Evolutionary conservation across 2,888 invertebrate genomes (phyloP).

Genomic region (Camptogramma bilineatum): DNA sequence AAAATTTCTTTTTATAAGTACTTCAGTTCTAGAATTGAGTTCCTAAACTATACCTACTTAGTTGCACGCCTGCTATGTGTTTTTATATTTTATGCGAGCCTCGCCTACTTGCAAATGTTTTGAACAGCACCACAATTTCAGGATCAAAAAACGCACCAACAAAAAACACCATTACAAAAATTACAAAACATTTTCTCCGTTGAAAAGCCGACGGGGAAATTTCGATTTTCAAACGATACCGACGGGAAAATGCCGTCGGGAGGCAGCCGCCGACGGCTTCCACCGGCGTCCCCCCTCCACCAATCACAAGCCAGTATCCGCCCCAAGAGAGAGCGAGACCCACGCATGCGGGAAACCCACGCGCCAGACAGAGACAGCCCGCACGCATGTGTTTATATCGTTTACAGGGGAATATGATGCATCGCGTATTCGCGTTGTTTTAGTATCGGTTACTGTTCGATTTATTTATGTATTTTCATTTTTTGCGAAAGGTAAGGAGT

Average conservation of each 20-base stretch:
- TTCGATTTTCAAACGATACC: conserved; percentile 71
- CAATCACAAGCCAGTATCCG: conserved; percentile 76
- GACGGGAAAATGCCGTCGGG: conserved; percentile 84
- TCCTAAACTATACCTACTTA: too few species aligned
- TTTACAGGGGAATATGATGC: conserved; percentile 80
- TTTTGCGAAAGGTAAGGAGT: conserved; percentile 69
- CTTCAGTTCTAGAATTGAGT: too few species aligned
- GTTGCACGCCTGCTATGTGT: too few species aligned
- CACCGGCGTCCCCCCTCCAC: conserved; percentile 74
- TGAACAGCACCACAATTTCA: not conserved
- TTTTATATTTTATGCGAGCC: not conserved
- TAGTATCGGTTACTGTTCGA: conserved; percentile 80
- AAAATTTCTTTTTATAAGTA: too few species aligned
- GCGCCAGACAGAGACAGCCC: conserved; percentile 56
- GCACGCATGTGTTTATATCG: conserved; percentile 73
- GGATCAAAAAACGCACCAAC: not conserved
- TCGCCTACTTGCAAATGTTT: not conserved
- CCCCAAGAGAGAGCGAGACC: conserved; percentile 63
- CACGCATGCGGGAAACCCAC: conserved; percentile 60
- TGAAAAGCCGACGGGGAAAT: conserved; percentile 48
- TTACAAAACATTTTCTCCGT: conserved; percentile 36
- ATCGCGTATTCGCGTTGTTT: conserved; percentile 83
- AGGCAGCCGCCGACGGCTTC: conserved; percentile 70
- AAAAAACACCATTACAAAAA: conserved; percentile 29
- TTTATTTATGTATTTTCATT: conserved; percentile 74